A percentile compares a stretch with the other conserved stretches of the same genome.
Conservation (phyloP, 2,113 vertebrate species). For the Plectropomus leopardus region DNA sequence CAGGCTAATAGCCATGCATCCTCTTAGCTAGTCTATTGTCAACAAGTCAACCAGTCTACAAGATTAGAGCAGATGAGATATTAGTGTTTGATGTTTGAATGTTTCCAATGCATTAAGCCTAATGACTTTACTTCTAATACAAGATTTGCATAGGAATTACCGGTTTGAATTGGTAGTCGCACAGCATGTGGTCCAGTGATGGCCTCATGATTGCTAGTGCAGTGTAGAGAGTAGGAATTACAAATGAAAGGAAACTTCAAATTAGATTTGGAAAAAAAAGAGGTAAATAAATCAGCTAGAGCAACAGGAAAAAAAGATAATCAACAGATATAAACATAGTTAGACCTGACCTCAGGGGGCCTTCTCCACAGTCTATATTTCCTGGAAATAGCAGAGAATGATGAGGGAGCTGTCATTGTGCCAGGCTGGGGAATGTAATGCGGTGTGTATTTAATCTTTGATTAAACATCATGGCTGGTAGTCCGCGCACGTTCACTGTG, state of each 20-base stretch:
- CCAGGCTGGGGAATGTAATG: constrained; percentile 48
- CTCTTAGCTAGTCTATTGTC: constrained; percentile 52
- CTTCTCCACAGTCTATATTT: constrained; percentile 48
- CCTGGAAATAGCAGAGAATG: constrained; percentile 46
- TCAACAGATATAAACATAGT: constrained; percentile 58
- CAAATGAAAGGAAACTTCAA: constrained; percentile 52
- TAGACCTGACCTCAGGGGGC: constrained; percentile 49
- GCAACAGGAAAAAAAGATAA: constrained; percentile 33
- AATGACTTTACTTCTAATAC: constrained; percentile 61
- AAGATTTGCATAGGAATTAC: constrained; percentile 66
- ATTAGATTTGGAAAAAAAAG: constrained; percentile 26
- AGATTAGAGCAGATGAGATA: constrained; percentile 51
- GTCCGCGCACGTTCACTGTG: constrained; percentile 70
- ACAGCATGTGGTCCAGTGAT: constrained; percentile 50
- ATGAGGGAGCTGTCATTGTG: constrained; percentile 61
- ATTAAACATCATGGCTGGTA: constrained; percentile 67
- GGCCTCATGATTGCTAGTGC: constrained; percentile 31
- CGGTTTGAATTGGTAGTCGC: constrained; percentile 39
- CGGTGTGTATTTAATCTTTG: constrained; percentile 69
- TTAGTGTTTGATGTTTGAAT: constrained; percentile 54
- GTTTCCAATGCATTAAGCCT: constrained; percentile 61
- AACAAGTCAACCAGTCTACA: constrained; percentile 57
- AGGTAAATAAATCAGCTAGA: constrained; percentile 54
- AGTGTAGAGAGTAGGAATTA: constrained; percentile 16
- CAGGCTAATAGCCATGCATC: constrained; percentile 39